These are phyloP conservation scores for Hestina assimilis DNA, from an alignment of 1,140 invertebrate genomes.

Conservation along the genomic window DNA sequence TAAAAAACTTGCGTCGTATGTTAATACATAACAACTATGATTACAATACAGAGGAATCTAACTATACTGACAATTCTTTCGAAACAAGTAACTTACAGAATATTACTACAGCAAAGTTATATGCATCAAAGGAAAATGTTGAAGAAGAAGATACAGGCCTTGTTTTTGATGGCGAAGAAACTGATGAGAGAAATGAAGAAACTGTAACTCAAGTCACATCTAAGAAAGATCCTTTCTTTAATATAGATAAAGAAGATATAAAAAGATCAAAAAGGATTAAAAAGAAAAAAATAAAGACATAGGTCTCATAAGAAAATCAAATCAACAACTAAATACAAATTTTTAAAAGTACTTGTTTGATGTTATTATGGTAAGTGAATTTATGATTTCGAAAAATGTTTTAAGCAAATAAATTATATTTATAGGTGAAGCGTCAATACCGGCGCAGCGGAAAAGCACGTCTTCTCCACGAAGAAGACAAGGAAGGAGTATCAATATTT, in stretches of 20 bases:
- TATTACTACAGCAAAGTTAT: background rate
- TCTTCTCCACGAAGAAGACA: conserved; percentile 42
- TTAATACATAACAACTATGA: background rate
- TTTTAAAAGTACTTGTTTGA: conserved; percentile 8
- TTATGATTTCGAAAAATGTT: no score
- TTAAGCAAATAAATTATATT: background rate
- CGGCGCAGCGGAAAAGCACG: conserved; percentile 23
- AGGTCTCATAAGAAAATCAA: background rate
- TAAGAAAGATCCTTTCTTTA: conserved; percentile 2
- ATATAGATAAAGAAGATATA: conserved; percentile 1
- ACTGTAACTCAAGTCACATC: background rate
- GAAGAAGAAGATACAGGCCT: no score
- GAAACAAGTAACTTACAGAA: background rate
- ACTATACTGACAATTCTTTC: background rate
- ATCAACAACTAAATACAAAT: conserved; percentile 1
- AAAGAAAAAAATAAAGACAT: no score
- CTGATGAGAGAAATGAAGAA: background rate
- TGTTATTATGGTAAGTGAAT: no score
- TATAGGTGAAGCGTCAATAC: conserved; percentile 31
- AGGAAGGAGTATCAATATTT: conserved; percentile 35
- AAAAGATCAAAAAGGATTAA: background rate
- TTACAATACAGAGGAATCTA: background rate
- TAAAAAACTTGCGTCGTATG: background rate
- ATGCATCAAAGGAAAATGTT: no score
- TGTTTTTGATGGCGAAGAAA: background rate